These are phyloP conservation scores for Bostrychus sinensis DNA, from an alignment of 2,113 vertebrate species.

Conservation along the genomic window DNA sequence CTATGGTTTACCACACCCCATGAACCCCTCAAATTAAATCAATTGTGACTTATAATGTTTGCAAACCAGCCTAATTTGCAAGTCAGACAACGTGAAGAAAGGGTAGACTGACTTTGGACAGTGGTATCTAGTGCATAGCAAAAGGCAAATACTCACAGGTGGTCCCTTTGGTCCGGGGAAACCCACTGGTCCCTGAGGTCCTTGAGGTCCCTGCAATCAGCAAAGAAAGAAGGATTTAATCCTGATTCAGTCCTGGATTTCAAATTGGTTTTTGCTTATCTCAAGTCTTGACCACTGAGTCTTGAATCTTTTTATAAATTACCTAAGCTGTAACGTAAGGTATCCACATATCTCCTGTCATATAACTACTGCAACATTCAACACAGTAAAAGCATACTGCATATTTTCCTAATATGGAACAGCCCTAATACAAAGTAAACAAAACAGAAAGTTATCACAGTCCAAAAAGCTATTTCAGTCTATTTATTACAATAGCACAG, in stretches of 20 bases:
- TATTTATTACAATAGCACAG: not conserved
- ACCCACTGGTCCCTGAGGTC: constrained; percentile 95
- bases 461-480: not conserved
- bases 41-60: constrained; percentile 39
- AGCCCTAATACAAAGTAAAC: not conserved
- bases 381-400: too few species aligned
- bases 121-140: not conserved
- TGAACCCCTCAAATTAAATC: constrained; percentile 47
- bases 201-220: constrained; percentile 91
- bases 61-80: constrained; percentile 33
- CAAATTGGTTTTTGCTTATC: too few species aligned
- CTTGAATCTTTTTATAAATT: too few species aligned
- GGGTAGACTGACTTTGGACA: not conserved
- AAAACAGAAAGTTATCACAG: not conserved
- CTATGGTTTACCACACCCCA: constrained; percentile 34
- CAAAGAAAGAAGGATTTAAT: constrained; percentile 17
- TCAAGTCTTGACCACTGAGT: too few species aligned
- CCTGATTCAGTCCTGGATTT: too few species aligned
- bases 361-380: too few species aligned
- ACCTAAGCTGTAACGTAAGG: too few species aligned
- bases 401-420: too few species aligned
- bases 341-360: too few species aligned
- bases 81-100: not conserved
- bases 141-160: constrained; percentile 83
- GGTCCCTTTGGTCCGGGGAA: constrained; percentile 96